Percentiles rank a stretch among this genome's conserved stretches.
phyloP scores from a whole-genome alignment of 2,113 vertebrate genomes.

The Lanius collurio region DNA sequence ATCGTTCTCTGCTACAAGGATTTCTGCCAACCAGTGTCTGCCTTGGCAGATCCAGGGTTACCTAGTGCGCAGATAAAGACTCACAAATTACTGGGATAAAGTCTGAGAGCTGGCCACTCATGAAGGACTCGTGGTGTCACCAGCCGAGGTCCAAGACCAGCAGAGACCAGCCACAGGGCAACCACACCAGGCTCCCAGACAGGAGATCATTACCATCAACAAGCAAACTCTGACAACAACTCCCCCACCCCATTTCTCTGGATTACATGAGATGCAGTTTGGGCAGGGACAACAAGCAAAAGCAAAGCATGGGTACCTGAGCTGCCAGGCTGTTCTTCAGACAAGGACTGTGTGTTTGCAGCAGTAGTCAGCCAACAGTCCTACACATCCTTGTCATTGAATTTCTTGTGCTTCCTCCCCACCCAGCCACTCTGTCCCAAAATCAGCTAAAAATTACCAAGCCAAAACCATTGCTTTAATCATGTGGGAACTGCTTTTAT shows the following conservation, averaged over 20 bases:
- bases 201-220: rapidly evolving
- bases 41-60: background rate
- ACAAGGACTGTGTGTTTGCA: rapidly evolving
- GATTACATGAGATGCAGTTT: background rate
- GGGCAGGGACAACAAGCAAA: rapidly evolving
- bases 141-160: background rate
- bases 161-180: background rate
- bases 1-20: background rate
- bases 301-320: background rate
- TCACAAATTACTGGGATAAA: background rate
- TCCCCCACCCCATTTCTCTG: background rate
- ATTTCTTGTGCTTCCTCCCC: background rate
- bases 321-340: background rate
- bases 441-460: background rate
- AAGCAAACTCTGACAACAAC: rapidly evolving
- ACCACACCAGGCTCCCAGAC: rapidly evolving
- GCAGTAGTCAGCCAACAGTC: background rate
- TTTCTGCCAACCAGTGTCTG: background rate
- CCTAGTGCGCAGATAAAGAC: background rate
- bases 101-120: background rate
- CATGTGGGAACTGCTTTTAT: background rate
- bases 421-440: background rate
- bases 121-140: rapidly evolving
- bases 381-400: background rate
- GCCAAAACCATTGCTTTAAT: background rate